These are phyloP conservation scores for Phlogophora meticulosa DNA, from an alignment of 2,888 invertebrate species.

Conservation along the genomic window DNA sequence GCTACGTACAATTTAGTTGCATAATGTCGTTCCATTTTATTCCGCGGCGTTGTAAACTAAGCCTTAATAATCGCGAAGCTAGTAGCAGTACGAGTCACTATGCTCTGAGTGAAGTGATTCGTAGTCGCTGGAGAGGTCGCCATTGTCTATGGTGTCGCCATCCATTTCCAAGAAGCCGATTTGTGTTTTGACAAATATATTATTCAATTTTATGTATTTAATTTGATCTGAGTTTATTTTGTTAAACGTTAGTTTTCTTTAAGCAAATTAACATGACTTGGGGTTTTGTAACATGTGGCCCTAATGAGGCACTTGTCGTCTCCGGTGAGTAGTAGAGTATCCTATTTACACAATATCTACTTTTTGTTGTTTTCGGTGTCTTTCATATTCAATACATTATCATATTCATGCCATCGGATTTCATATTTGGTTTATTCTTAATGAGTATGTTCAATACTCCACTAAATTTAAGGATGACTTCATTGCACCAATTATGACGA, in stretches of 20 bases:
- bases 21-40: too few relatives aligned
- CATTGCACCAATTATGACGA: slow-evolving; percentile 48
- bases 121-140: too few relatives aligned
- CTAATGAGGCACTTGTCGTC: slow-evolving; percentile 98
- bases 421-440: neutral
- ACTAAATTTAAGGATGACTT: slow-evolving; percentile 44
- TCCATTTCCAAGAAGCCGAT: slow-evolving; percentile 71
- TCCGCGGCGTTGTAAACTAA: too few relatives aligned
- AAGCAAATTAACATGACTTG: slow-evolving; percentile 91
- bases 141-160: slow-evolving; percentile 32
- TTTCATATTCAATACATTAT: neutral
- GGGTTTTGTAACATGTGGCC: slow-evolving; percentile 98
- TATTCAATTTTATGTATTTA: slow-evolving; percentile 72
- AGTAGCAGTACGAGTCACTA: too few relatives aligned
- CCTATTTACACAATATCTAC: slow-evolving; percentile 20
- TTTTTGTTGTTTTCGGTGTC: slow-evolving; percentile 42
- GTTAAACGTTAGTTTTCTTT: slow-evolving; percentile 68
- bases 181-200: slow-evolving; percentile 77
- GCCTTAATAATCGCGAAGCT: too few relatives aligned
- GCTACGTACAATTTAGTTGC: too few relatives aligned
- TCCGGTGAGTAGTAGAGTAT: slow-evolving; percentile 96
- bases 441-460: slow-evolving; percentile 3
- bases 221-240: slow-evolving; percentile 72
- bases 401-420: neutral
- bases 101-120: too few relatives aligned